A percentile compares a stretch with the other conserved stretches of the same genome.
These are phyloP conservation scores for Gambusia holbrooki DNA, from an alignment of 2,113 vertebrate species.

Conservation along the genomic window DNA sequence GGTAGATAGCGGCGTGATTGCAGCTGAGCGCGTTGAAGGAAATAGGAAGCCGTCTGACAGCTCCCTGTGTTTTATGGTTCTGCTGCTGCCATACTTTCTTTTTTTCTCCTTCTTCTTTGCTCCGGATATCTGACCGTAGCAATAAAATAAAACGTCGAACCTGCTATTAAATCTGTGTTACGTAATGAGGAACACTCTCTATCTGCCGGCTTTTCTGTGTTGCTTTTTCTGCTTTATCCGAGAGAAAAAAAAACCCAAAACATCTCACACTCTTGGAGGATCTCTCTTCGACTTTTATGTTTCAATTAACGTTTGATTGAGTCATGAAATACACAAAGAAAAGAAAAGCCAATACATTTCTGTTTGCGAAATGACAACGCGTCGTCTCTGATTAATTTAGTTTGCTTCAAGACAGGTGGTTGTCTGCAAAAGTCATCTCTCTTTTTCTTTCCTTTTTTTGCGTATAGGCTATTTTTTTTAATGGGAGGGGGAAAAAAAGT, in stretches of 20 bases:
- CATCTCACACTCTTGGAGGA: slow-evolving; percentile 20
- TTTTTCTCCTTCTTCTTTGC: neutral
- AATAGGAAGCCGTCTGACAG: slow-evolving; percentile 61
- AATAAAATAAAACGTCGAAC: slow-evolving; percentile 53
- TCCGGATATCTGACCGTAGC: slow-evolving; percentile 44
- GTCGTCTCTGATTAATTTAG: slow-evolving; percentile 74
- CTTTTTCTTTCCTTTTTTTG: slow-evolving; percentile 17
- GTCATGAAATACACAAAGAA: slow-evolving; percentile 67
- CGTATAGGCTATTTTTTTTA: slow-evolving; percentile 96
- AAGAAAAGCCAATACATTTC: slow-evolving; percentile 59
- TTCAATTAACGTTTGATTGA: slow-evolving; percentile 77
- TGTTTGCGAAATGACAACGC: slow-evolving; percentile 64
- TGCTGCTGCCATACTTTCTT: slow-evolving; percentile 39
- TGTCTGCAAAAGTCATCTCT: slow-evolving; percentile 94
- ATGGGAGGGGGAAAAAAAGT: slow-evolving; percentile 95
- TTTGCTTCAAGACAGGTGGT: slow-evolving; percentile 78
- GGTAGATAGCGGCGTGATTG: slow-evolving; percentile 67
- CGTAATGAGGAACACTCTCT: slow-evolving; percentile 38
- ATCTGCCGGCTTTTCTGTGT: neutral
- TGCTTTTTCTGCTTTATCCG: slow-evolving; percentile 2
- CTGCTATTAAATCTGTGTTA: slow-evolving; percentile 45
- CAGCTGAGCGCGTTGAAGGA: slow-evolving; percentile 49
- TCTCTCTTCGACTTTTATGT: slow-evolving; percentile 56
- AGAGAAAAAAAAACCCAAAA: neutral
- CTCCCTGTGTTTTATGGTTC: slow-evolving; percentile 54